Evolutionary conservation across 1,140 invertebrate species (phyloP).

Genomic region (Drosophila parabipectinata): DNA sequence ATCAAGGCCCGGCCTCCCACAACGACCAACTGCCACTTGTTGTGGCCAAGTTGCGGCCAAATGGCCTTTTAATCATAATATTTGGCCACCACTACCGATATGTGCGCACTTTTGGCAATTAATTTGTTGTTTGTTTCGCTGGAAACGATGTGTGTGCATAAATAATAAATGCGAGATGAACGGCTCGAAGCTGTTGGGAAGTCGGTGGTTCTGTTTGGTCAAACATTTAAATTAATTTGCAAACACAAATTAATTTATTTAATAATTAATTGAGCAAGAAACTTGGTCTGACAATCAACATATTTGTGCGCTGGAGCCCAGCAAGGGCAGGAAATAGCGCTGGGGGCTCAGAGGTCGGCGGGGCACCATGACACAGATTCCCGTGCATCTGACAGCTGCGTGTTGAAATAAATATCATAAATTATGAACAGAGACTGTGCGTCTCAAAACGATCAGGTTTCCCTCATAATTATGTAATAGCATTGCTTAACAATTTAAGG

Average conservation of each 20-base stretch:
- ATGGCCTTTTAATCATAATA: slow-evolving; percentile 64
- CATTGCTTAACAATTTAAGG: not conserved
- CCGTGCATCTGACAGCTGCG: slow-evolving; percentile 70
- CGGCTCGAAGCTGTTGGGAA: slow-evolving; percentile 25
- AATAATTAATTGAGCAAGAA: slow-evolving; percentile 82
- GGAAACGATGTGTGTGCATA: slow-evolving; percentile 59
- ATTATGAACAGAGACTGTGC: slow-evolving; percentile 51
- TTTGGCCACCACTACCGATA: slow-evolving; percentile 15
- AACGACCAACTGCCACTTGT: slow-evolving; percentile 5
- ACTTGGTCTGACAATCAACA: slow-evolving; percentile 64
- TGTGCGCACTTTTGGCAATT: slow-evolving; percentile 57
- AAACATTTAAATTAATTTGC: slow-evolving; percentile 81
- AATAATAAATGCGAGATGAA: slow-evolving; percentile 64
- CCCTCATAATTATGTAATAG: not conserved
- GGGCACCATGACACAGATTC: slow-evolving; percentile 56
- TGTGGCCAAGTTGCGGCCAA: slow-evolving; percentile 49
- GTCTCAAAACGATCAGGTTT: slow-evolving; percentile 15
- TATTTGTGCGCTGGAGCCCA: slow-evolving; percentile 51
- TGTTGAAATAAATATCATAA: slow-evolving; percentile 75
- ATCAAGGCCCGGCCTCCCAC: slow-evolving; percentile 8
- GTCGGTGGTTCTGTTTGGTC: slow-evolving; percentile 27
- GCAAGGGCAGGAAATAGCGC: not conserved
- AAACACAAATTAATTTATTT: slow-evolving; percentile 79
- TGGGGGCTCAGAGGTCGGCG: slow-evolving; percentile 24
- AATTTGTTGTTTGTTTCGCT: slow-evolving; percentile 53